Conservation (phyloP, 1,140 invertebrate genomes). For the Neodiprion virginianus region DNA sequence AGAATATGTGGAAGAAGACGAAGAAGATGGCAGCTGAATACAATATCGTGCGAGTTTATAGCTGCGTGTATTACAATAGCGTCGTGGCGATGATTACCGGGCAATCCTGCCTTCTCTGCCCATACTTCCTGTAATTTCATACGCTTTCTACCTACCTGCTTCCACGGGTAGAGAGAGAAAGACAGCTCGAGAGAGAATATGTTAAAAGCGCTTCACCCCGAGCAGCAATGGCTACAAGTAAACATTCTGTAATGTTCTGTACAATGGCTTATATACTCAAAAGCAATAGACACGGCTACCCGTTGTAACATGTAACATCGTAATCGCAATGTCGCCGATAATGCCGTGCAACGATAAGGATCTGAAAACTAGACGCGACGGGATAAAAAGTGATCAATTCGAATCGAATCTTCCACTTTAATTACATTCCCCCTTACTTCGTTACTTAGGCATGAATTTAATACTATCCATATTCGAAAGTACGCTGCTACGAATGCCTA, state of each 20-base stretch:
- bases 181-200: neutral
- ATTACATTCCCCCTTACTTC: too few relatives aligned
- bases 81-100: neutral
- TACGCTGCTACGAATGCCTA: too few relatives aligned
- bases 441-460: too few relatives aligned
- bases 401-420: too few relatives aligned
- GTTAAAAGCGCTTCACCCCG: conserved; percentile 9
- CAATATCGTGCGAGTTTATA: neutral
- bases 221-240: neutral
- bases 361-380: too few relatives aligned
- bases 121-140: conserved; percentile 26
- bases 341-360: too few relatives aligned
- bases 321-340: too few relatives aligned
- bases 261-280: neutral
- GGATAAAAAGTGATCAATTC: too few relatives aligned
- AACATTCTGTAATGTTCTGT: neutral
- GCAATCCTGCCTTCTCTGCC: neutral
- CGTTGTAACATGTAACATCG: too few relatives aligned
- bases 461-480: too few relatives aligned
- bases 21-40: too few relatives aligned
- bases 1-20: too few relatives aligned
- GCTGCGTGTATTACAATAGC: neutral
- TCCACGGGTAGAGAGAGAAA: neutral
- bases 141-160: conserved; percentile 27
- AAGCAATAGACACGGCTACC: neutral